A percentile compares a stretch with the other conserved stretches of the same genome.
phyloP scores from a whole-genome alignment of 2,113 vertebrate species.

The Axis porcinus region DNA sequence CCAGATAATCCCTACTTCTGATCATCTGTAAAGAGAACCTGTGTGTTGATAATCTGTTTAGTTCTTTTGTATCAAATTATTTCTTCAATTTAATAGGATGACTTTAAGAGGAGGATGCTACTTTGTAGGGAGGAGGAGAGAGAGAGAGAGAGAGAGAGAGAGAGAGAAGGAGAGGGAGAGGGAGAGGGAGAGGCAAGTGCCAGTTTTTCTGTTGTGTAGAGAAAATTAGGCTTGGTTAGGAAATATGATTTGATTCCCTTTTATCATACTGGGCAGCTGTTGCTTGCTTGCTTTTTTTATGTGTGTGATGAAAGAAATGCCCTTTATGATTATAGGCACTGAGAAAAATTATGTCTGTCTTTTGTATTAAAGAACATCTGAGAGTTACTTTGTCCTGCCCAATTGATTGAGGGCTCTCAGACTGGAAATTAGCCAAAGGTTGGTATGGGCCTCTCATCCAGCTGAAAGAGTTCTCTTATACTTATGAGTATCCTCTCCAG shows the following conservation, averaged over 20 bases:
- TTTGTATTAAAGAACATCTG: background rate
- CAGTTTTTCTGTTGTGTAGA: background rate
- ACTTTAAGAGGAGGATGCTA: background rate
- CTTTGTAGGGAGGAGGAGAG: background rate
- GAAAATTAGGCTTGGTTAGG: background rate
- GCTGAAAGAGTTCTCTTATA: background rate
- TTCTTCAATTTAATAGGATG: slow-evolving; percentile 13
- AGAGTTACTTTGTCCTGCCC: background rate
- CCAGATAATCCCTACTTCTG: background rate
- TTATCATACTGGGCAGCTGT: background rate
- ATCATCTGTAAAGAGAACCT: background rate
- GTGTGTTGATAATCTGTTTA: background rate
- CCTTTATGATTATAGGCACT: background rate
- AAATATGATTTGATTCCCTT: slow-evolving; percentile 24
- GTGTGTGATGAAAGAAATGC: background rate
- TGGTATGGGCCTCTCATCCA: background rate
- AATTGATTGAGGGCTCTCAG: background rate
- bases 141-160: background rate
- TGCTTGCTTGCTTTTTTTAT: background rate
- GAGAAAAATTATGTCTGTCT: background rate
- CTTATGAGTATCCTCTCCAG: background rate
- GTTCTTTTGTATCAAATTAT: slow-evolving; percentile 7
- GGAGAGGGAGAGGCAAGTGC: background rate
- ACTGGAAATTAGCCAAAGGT: background rate
- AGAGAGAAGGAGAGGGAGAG: background rate